Base-by-base conservation (phyloP, 2,113 vertebrate species). In the Octodon degus region DNA sequence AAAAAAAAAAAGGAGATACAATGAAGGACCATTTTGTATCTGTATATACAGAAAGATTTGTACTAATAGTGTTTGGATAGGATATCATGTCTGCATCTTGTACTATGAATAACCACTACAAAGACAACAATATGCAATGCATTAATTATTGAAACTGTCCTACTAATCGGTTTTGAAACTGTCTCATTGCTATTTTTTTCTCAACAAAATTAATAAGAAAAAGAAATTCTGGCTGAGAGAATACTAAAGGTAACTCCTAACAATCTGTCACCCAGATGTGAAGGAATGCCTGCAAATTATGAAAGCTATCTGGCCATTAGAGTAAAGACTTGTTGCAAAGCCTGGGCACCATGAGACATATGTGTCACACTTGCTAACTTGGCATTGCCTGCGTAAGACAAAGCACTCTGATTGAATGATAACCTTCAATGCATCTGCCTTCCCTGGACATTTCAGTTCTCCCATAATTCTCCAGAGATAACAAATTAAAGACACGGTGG, bases 211-310 rank as follows among this genome's bases (percentile, higher is more conserved):
- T 43, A 43, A 43, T 6, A 43, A 43, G 43, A 43, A 43, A 43
- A 43, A 77, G 89, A 94, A 95, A 83, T 9, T 68, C 62, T 86
- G 60, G 12, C 47, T 87, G 53, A 90, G 43, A 95, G 83, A 81
- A 93, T 40, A 90, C 27, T 65, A 92, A 93, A 85, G 63, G 60
- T 88, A 67, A 90, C 22, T 88, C n/a, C 76, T 92, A 58, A 76
- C 27, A 88, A 68, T 53, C 55, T 86, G 60, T 88, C 47, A 93
- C 85, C 90, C 85, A 70, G 19, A 86, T 67, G 55, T 55, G 83
- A 93, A 93, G n/a, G 60, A 88, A 77, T 55, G 37, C 20, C 40
- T 50, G 37, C 12, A 62, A 92, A 86, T 68, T 81, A 95, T 72
- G 32, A 70, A 90, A 68, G 16, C 62, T 10, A 8, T 67, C 82